phyloP scores from a whole-genome alignment of 2,888 invertebrate species.

The Xylophagus ater region DNA sequence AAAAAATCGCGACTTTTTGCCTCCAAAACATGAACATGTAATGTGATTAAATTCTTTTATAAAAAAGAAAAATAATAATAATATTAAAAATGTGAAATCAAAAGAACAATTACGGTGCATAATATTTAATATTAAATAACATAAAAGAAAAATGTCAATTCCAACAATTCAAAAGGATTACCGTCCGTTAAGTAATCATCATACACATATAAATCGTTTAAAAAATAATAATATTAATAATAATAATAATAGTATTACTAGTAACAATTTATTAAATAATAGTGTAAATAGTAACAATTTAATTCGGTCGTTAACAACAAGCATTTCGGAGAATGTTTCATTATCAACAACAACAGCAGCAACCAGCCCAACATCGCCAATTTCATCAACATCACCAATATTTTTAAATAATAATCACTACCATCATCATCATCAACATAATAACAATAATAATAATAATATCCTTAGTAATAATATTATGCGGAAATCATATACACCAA shows the following conservation, averaged over 20 bases:
- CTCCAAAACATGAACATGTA: too few species aligned
- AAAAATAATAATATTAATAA: slow-evolving; percentile 10
- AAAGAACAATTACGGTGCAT: too few species aligned
- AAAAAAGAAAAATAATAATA: background rate
- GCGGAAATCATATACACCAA: slow-evolving; percentile 28
- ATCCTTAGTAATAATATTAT: slow-evolving; percentile 14
- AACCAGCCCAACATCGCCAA: slow-evolving; percentile 5
- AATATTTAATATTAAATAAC: slow-evolving; percentile 1
- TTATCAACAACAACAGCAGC: slow-evolving; percentile 17
- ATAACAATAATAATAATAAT: slow-evolving; percentile 5
- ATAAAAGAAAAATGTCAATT: slow-evolving; percentile 10
- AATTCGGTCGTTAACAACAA: background rate
- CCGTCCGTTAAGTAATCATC: slow-evolving; percentile 12
- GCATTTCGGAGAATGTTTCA: background rate
- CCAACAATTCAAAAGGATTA: slow-evolving; percentile 15
- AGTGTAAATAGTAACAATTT: slow-evolving; percentile 11
- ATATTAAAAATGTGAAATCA: background rate
- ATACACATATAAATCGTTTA: slow-evolving; percentile 10
- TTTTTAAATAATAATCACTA: slow-evolving; percentile 13
- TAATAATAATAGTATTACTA: slow-evolving; percentile 6
- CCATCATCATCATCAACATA: slow-evolving; percentile 17
- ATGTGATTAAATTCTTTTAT: background rate
- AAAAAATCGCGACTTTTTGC: too few species aligned
- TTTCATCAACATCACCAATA: slow-evolving; percentile 13
- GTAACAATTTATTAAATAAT: background rate